Evolutionary conservation across 2,113 vertebrate species (phyloP).

Genomic region (Pontoporia blainvillei): DNA sequence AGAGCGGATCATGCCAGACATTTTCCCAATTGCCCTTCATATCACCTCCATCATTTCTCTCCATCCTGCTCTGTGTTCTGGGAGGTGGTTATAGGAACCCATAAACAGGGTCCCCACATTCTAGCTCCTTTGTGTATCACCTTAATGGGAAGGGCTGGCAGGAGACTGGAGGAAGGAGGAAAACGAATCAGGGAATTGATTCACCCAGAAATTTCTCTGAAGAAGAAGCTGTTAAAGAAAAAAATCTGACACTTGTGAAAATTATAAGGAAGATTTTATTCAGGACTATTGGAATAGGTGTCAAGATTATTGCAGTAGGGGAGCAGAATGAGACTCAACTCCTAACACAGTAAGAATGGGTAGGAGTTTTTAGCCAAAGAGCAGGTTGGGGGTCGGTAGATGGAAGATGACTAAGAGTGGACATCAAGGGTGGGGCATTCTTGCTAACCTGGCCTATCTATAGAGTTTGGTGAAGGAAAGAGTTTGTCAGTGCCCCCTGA

Average conservation of each 20-base stretch:
- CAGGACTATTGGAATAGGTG: background rate
- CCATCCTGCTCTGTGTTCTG: background rate
- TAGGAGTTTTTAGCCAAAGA: background rate
- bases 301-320: background rate
- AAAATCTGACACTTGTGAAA: background rate
- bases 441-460: background rate
- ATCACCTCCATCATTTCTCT: background rate
- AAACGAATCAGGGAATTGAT: background rate
- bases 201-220: background rate
- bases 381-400: background rate
- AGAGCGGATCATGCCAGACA: background rate
- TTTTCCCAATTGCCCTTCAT: accelerated
- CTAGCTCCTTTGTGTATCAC: accelerated
- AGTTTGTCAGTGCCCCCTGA: accelerated
- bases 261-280: background rate
- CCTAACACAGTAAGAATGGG: background rate
- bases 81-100: background rate
- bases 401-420: background rate
- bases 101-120: accelerated
- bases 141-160: background rate
- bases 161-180: no score
- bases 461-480: background rate
- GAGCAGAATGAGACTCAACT: background rate
- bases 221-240: background rate
- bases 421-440: no score